Evolutionary conservation across 2,113 vertebrate genomes (phyloP).

Genomic region (Heptranchias perlo): DNA sequence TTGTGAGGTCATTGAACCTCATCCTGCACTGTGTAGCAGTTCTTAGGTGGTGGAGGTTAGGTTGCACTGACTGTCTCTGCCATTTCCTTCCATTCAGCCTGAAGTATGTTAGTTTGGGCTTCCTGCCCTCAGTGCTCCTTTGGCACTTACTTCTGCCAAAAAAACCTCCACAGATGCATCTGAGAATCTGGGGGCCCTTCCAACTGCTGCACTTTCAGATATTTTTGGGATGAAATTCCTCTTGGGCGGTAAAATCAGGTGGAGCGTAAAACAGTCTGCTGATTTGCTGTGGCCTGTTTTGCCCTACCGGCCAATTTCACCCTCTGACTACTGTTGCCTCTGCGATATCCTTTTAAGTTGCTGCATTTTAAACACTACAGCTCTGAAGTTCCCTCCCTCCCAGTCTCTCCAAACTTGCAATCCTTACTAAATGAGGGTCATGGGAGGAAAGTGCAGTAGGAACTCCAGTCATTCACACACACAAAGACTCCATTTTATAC

Average conservation of each 20-base stretch:
- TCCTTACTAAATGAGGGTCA: background rate
- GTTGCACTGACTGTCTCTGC: background rate
- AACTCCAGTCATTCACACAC: background rate
- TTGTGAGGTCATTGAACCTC: background rate
- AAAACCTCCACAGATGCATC: background rate
- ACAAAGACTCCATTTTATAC: background rate
- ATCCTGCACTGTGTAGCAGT: background rate
- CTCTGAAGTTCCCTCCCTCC: background rate
- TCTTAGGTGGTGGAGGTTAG: background rate
- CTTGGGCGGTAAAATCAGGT: background rate
- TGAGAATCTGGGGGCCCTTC: background rate
- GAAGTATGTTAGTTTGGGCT: no score
- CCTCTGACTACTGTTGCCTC: background rate
- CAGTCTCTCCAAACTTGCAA: background rate
- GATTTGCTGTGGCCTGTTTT: background rate
- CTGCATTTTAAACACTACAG: background rate
- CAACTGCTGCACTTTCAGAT: background rate
- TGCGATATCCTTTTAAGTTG: background rate
- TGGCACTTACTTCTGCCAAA: background rate
- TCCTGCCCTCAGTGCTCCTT: no score
- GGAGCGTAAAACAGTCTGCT: background rate
- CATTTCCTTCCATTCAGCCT: no score
- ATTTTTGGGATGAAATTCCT: background rate
- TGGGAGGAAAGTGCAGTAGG: background rate
- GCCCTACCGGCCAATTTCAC: background rate